Evolutionary conservation across 2,113 vertebrate genomes (phyloP).

Genomic region (Hippocampus comes): DNA sequence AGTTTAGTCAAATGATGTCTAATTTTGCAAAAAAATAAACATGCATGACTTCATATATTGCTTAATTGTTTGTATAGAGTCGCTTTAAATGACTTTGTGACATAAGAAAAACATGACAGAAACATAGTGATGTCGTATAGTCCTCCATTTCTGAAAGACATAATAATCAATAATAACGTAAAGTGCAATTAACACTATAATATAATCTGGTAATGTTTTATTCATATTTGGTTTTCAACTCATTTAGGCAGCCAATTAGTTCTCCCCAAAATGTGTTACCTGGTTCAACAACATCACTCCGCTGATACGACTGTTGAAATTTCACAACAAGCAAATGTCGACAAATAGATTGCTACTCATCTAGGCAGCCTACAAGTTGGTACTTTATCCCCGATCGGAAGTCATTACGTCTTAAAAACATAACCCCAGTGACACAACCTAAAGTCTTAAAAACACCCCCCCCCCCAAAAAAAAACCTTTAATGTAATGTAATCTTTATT

Average conservation of each 20-base stretch:
- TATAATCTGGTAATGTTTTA: not conserved
- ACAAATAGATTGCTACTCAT: not conserved
- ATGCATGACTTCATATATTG: not conserved
- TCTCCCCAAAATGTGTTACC: not conserved
- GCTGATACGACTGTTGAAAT: not conserved
- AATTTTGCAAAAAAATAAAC: not conserved
- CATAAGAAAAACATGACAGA: not conserved
- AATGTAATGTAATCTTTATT: not conserved
- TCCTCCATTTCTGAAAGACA: too few species aligned
- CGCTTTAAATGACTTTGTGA: not conserved
- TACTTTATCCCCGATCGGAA: not conserved
- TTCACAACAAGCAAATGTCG: not conserved
- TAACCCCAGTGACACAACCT: not conserved
- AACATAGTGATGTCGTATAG: not conserved
- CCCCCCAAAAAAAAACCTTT: not conserved
- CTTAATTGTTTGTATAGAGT: not conserved
- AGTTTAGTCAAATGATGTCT: not conserved
- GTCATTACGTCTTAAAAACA: not conserved
- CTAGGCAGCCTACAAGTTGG: not conserved
- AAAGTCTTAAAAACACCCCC: not conserved
- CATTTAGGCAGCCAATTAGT: not conserved
- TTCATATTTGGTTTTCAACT: not conserved
- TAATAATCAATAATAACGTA: too few species aligned
- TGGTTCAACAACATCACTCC: not conserved
- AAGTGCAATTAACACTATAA: too few species aligned